Evolutionary conservation across 2,797 vertebrate species (phyloP).

Genomic region (Meda fulgida): DNA sequence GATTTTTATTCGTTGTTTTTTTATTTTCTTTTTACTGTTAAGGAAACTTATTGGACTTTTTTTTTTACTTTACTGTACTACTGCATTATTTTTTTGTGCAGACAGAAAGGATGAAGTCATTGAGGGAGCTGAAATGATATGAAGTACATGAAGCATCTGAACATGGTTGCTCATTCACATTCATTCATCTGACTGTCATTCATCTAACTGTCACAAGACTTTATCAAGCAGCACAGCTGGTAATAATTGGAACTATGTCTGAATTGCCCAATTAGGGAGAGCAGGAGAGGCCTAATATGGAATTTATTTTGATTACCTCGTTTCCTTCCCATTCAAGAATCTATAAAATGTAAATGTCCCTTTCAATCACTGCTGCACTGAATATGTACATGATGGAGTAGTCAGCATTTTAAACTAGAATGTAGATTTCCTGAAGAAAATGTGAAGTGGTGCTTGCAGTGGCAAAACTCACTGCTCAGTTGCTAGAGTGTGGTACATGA

Average conservation of each 20-base stretch:
- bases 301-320: conserved; percentile 6
- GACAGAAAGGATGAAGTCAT: not conserved
- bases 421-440: no score
- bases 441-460: no score
- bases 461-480: no score
- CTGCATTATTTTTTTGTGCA: not conserved
- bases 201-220: not conserved
- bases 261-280: conserved; percentile 3
- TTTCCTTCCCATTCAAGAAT: conserved; percentile 9
- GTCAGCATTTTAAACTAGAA: not conserved
- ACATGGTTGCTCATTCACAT: not conserved
- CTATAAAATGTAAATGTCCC: not conserved
- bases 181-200: not conserved
- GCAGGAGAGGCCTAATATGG: not conserved
- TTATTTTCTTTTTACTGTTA: not conserved
- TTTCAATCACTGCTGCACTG: not conserved
- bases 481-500: no score
- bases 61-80: not conserved
- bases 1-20: not conserved
- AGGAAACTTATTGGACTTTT: no score
- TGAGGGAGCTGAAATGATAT: not conserved
- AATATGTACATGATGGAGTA: conserved; percentile 9
- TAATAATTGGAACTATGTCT: not conserved
- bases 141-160: not conserved
- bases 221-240: conserved; percentile 14